phyloP scores from a whole-genome alignment of 1,140 invertebrate species.

The Delia radicum region DNA sequence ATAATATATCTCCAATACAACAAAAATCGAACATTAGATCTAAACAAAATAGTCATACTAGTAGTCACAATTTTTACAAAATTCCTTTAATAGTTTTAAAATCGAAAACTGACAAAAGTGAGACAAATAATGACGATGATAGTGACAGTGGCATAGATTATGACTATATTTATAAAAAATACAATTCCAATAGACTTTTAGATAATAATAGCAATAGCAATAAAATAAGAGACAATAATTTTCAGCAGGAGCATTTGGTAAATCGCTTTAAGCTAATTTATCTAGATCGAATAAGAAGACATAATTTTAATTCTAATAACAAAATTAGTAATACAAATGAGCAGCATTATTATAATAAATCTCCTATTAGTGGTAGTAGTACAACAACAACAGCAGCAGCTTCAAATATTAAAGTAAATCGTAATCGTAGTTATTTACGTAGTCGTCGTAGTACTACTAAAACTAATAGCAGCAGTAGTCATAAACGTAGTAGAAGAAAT shows the following conservation, averaged over 20 bases:
- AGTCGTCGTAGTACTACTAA: neutral
- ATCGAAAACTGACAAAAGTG: neutral
- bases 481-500: neutral
- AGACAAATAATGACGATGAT: slow-evolving; percentile 11
- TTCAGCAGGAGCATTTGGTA: slow-evolving; percentile 14
- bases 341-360: neutral
- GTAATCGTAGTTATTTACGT: too few species aligned
- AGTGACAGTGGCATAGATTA: neutral
- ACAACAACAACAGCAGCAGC: neutral
- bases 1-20: too few species aligned
- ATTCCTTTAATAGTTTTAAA: neutral
- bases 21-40: too few species aligned
- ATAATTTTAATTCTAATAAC: neutral
- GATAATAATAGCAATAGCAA: neutral
- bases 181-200: slow-evolving; percentile 16
- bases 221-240: slow-evolving; percentile 18
- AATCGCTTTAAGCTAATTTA: slow-evolving; percentile 1
- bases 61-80: neutral
- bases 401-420: too few species aligned
- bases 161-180: neutral
- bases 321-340: neutral
- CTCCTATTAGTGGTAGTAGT: neutral
- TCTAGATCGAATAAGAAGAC: neutral
- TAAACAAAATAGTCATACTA: neutral
- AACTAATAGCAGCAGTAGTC: neutral